Conservation (phyloP, 2,888 invertebrate species). For the Luffia ferchaultella region DNA sequence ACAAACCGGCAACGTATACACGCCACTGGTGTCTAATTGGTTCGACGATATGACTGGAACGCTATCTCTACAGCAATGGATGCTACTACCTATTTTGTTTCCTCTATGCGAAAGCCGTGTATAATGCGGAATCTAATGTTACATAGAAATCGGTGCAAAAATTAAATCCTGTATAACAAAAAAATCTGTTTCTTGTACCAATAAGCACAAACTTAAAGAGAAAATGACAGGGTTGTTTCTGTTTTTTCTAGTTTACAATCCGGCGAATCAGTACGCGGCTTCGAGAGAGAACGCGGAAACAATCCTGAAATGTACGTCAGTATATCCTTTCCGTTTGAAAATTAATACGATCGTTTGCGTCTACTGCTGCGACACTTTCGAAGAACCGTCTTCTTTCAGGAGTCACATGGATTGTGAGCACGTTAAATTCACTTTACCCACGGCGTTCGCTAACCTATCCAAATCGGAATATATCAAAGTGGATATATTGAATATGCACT, state of each 20-base stretch:
- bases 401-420: slow-evolving; percentile 25
- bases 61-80: too few species aligned
- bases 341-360: slow-evolving; percentile 22
- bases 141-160: too few species aligned
- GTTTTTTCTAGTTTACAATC: slow-evolving; percentile 25
- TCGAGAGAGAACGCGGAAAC: slow-evolving; percentile 24
- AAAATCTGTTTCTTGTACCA: too few species aligned
- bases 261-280: slow-evolving; percentile 13
- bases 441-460: slow-evolving; percentile 21
- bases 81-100: too few species aligned
- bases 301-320: slow-evolving; percentile 25
- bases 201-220: too few species aligned
- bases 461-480: slow-evolving; percentile 28
- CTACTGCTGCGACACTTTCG: slow-evolving; percentile 24
- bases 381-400: slow-evolving; percentile 23
- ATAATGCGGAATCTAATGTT: too few species aligned
- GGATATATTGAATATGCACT: slow-evolving; percentile 23
- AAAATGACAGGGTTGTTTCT: slow-evolving; percentile 36
- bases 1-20: too few species aligned
- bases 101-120: too few species aligned
- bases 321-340: slow-evolving; percentile 29
- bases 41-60: too few species aligned
- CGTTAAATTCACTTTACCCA: slow-evolving; percentile 14
- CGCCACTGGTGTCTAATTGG: too few species aligned
- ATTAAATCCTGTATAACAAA: too few species aligned